phyloP scores from a whole-genome alignment of 2,797 vertebrate genomes.

The Ambastaia sidthimunki region DNA sequence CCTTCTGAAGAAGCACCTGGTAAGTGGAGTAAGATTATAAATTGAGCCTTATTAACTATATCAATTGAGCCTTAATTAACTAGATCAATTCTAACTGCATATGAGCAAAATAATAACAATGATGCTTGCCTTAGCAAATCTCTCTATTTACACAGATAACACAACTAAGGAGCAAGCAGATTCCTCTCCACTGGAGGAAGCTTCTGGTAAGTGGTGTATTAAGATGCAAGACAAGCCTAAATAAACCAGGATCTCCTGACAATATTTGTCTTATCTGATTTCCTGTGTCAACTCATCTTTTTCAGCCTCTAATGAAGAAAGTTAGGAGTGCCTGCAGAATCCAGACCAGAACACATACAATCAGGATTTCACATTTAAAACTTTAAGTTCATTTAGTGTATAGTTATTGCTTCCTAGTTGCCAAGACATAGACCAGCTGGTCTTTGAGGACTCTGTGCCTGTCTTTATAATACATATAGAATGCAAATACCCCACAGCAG shows the following conservation, averaged over 20 bases:
- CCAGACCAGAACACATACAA: conserved; percentile 26
- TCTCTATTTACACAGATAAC: conserved; percentile 47
- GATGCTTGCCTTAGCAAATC: neutral
- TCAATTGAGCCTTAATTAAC: neutral
- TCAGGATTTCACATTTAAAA: conserved; percentile 20
- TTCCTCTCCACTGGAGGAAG: conserved; percentile 56
- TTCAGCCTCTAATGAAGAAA: conserved; percentile 70
- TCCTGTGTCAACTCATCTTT: conserved; percentile 30
- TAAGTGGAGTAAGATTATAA: conserved; percentile 51
- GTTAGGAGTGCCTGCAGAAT: conserved; percentile 22
- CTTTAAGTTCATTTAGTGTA: neutral
- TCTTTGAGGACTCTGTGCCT: conserved; percentile 40
- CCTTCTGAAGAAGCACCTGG: conserved; percentile 63
- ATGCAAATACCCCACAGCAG: neutral
- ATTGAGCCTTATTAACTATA: neutral
- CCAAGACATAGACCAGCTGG: conserved; percentile 72
- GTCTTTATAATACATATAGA: conserved; percentile 3
- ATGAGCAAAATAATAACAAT: neutral
- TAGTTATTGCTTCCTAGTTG: conserved; percentile 64
- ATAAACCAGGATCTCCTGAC: neutral
- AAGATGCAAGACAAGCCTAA: neutral
- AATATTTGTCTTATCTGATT: neutral
- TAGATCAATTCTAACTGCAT: neutral
- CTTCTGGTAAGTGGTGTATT: conserved; percentile 63
- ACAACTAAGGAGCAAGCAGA: conserved; percentile 47